phyloP scores from a whole-genome alignment of 2,113 vertebrate genomes.

The Todiramphus saurophagus region DNA sequence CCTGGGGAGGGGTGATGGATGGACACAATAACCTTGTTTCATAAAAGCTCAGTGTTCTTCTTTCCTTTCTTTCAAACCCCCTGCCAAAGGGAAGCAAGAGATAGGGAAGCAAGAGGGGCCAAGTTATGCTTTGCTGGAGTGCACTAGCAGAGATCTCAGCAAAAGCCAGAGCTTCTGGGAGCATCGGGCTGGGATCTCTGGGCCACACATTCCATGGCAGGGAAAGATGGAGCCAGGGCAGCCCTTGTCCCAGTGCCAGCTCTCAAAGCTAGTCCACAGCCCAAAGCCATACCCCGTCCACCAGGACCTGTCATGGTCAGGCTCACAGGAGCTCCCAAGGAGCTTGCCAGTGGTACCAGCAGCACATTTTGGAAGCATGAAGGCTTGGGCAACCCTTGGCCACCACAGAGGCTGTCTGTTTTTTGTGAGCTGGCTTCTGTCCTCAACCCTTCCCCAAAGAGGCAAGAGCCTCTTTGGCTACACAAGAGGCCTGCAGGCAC shows the following conservation, averaged over 20 bases:
- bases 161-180: background rate
- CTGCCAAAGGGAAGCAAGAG: accelerated
- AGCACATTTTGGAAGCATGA: background rate
- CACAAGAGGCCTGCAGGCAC: background rate
- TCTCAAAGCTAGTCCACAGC: background rate
- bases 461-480: background rate
- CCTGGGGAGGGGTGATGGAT: background rate
- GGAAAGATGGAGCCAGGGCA: background rate
- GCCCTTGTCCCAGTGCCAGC: background rate
- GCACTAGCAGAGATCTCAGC: background rate
- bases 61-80: background rate
- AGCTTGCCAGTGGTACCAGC: background rate
- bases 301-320: background rate
- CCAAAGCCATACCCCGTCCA: background rate
- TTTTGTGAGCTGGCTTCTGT: background rate
- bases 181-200: background rate
- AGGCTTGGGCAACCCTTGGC: background rate
- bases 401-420: background rate
- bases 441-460: background rate
- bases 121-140: background rate
- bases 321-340: background rate
- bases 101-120: background rate
- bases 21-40: background rate
- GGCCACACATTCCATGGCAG: accelerated
- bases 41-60: background rate